These are phyloP conservation scores for Pachyseris speciosa DNA, from an alignment of 64 coral and sea anemone genomes.

Conservation along the genomic window DNA sequence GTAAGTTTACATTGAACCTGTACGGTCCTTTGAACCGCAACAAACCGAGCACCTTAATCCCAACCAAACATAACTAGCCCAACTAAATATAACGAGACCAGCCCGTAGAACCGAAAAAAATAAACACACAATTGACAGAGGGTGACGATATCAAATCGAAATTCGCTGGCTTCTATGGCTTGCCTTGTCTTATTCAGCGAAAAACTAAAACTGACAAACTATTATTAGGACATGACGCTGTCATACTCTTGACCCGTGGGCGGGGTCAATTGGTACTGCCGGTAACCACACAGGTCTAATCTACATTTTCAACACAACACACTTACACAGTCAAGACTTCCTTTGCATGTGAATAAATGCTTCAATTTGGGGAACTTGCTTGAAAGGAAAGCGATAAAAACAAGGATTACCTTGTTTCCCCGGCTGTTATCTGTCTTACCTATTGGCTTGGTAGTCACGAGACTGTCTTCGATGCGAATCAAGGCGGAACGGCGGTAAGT, in stretches of 20 bases:
- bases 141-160: slow-evolving; percentile 18
- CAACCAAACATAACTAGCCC: neutral
- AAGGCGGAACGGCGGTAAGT: neutral
- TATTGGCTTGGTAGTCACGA: neutral
- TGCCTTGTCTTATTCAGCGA: neutral
- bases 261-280: neutral
- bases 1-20: neutral
- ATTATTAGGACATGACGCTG: neutral
- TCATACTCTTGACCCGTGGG: neutral
- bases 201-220: neutral
- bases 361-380: neutral
- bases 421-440: neutral
- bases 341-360: too few relatives aligned
- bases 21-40: neutral
- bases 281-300: neutral
- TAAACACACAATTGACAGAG: neutral
- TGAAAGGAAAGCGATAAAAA: neutral
- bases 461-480: neutral
- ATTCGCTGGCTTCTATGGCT: neutral
- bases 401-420: neutral
- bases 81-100: neutral
- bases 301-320: neutral
- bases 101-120: neutral
- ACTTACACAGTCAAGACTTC: neutral
- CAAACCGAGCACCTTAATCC: neutral